Evolutionary conservation across 2,113 vertebrate species (phyloP).

Genomic region (Saiga tatarica): DNA sequence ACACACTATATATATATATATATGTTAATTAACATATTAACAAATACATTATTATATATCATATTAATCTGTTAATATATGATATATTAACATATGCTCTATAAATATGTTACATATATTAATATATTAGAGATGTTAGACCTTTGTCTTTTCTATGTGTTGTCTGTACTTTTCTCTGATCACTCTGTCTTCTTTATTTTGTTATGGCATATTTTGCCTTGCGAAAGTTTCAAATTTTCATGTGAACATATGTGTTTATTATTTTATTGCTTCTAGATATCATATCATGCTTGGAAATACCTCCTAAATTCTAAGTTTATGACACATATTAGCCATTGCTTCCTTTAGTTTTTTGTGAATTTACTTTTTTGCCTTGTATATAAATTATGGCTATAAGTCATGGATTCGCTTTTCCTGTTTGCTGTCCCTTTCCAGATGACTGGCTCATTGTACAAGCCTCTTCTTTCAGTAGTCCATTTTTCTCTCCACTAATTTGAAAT

Average conservation of each 20-base stretch:
- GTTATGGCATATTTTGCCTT: not conserved
- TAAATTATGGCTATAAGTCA: conserved; percentile 24
- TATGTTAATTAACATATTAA: not conserved
- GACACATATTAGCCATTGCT: not conserved
- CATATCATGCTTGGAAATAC: not conserved
- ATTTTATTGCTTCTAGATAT: not conserved
- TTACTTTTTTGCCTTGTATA: conserved; percentile 18
- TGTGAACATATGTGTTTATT: not conserved
- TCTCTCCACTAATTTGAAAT: not conserved
- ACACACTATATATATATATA: not conserved
- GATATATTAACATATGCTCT: not conserved
- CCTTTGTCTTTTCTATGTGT: not conserved
- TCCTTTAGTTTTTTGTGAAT: not conserved
- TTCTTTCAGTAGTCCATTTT: not conserved
- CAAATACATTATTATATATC: not conserved
- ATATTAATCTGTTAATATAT: not conserved
- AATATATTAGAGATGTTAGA: not conserved
- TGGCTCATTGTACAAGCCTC: not conserved
- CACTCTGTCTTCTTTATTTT: not conserved
- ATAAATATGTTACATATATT: not conserved
- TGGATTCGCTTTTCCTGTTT: conserved; percentile 18
- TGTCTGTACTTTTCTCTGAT: not conserved
- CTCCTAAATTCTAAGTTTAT: not conserved
- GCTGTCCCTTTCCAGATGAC: conserved; percentile 12
- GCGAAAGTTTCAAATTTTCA: not conserved